Base-by-base conservation (phyloP, 2,888 invertebrate species). In the Eupithecia vulgata region DNA sequence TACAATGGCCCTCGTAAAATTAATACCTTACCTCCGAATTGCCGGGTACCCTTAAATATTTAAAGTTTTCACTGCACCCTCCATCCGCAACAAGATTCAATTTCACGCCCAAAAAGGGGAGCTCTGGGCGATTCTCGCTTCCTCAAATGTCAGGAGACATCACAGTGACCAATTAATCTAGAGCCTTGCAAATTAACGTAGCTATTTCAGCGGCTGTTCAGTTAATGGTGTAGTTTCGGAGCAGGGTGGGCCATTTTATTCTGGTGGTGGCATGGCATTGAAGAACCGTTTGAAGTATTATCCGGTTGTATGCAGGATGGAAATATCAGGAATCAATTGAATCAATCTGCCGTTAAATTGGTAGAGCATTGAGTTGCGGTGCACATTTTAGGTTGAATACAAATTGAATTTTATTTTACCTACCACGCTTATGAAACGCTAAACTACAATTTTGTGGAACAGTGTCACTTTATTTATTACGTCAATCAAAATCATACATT, bases 51-150 rank as follows among this genome's bases (percentile, higher is more conserved):
- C 91, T 90, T 90, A 94, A 94, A 94, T 94, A 93, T 94, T 94
- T 94, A 92, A 75, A 94, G 93, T 93, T 93, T 91, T 88, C 90
- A 83, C 84, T 86, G 83, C 90, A 87, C 92, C 93, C 93, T 91
- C 86, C 87, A 83, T 84, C 92, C 91, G 89, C 91, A 93, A 93
- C 94, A 94, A 91, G 93, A 94, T 94, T 94, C 94, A 94, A 94
- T 94, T 94, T 94, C 91, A 93, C 93, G 92, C 92, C 92, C 89
- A 87, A 89, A 92, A 93, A 92, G 91, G 92, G 93, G 90, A 90
- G 88, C 82, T 89, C 87, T 87, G 86, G 91, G 82, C 88, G 89
- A 89, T 91, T 89, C 86, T 86, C 88, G 86, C 85, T 88, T 89
- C 85, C 89, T 92, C 90, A 90, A 91, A 92, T 86, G 91, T 91